Evolutionary conservation across 2,797 vertebrate genomes (phyloP), one percentile per base, ranked within the genome.

Genomic region (Podarcis lilfordi): DNA sequence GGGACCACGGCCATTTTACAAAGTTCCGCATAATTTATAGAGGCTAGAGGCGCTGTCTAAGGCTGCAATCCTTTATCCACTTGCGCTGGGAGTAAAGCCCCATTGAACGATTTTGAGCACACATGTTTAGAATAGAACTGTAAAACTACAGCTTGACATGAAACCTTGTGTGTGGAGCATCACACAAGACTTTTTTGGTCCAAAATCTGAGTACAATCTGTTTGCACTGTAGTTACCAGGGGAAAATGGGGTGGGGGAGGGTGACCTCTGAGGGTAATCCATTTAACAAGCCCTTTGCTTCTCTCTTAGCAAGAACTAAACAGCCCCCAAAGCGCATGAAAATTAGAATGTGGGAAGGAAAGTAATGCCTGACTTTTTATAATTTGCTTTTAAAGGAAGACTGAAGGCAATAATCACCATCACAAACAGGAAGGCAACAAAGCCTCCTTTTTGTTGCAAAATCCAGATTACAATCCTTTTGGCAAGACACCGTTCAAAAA

Each of bases 401-500:
- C 93, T 90, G 64, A 5, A 11, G 37, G 77, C 1, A 87, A 55
- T 35, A 94, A 92, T 68, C 35, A 90, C 85, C 3, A 83, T 84
- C 4, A 90, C 55, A 84, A 90, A 93, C 88, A 91, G 25, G 85
- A 17, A 91, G 71, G 76, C 37, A 0, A 37, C 13, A 83, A 89
- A 93, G 83, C 35, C 32, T 92, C 43, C 85, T 88, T 88, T 5
- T 0, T 59, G 35, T 32, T 89, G 61, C 45, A 89, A 88, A 92
- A 90, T 80, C 8, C 40, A 84, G 66, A 27, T 61, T 82, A 90
- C 82, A 78, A 92, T 72, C 6, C 66, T 91, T 91, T 92, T 86
- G 88, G 91, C 94, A 94, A 89, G 32, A 72, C 59, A 83, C 40
- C 83, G 50, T 93, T 80, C 61, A 40, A 82, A 91, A 79, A 84